Base-by-base conservation (phyloP, 1,140 invertebrate species). In the Popillia japonica region DNA sequence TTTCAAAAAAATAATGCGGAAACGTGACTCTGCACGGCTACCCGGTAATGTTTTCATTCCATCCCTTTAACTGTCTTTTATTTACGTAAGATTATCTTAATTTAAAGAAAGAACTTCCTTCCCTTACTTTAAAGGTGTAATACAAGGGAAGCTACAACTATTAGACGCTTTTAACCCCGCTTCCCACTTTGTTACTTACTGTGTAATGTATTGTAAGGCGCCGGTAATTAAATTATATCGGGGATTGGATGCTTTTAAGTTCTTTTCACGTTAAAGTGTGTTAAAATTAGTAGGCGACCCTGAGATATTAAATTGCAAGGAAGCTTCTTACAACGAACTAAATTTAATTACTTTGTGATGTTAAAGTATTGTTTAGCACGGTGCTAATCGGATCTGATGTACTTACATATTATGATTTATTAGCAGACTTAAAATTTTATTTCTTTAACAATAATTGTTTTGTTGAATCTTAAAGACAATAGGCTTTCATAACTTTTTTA, bases 131-230 rank as follows among this genome's bases (percentile, higher is more conserved):
- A 17, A 17, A 55, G 14, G 48, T n/a, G 48, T 17, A 20, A n/a
- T 17, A 55, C 48, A 55, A 55, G n/a, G 48, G 48, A 55, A 55
- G 14, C 14, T 17, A 55, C 9, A 55, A 55, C 48, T 55, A 55
- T 55, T 55, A 17, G 48, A 55, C 48, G 48, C 48, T 17, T 55
- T 55, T 17, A 55, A 14, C 48, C 48, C 48, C 48, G 48, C 48
- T 55, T n/a, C 6, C 17, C 48, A 55, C 14, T 17, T 17, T 55
- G 48, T 55, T 55, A 55, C 48, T 55, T 55, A 55, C 14, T 17
- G 48, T 55, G 48, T 55, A 55, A 55, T 55, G 48, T 55, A 55
- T 55, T 55, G 48, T 55, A 55, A 55, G 48, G 48, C 48, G 11
- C 14, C 17, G 48, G 11, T 55, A 55, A 55, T 55, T 55, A 55